Evolutionary conservation across 2,113 vertebrate species (phyloP).

Genomic region (Okapia johnstoni): DNA sequence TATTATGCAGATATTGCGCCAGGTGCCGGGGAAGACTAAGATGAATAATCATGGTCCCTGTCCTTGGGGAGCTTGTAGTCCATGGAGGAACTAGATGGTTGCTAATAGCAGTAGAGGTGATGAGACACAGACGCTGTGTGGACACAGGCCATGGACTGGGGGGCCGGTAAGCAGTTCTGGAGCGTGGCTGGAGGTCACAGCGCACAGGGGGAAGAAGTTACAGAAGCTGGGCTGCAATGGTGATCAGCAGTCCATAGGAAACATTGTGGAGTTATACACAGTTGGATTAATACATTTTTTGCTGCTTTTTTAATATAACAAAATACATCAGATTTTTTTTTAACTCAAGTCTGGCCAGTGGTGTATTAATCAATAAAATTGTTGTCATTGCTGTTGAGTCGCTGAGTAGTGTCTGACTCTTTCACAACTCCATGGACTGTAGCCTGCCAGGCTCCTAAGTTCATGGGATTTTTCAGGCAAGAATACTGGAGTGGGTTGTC

Average conservation of each 20-base stretch:
- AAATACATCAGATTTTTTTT: background rate
- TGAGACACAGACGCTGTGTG: background rate
- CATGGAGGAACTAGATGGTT: background rate
- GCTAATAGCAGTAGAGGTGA: background rate
- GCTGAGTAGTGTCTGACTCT: background rate
- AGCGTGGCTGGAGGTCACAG: background rate
- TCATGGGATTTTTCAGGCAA: background rate
- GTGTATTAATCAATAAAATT: background rate
- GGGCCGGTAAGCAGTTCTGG: background rate
- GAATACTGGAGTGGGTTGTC: background rate
- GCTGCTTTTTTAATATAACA: background rate
- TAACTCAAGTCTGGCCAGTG: background rate
- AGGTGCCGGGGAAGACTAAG: constrained; percentile 21
- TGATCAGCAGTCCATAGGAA: background rate
- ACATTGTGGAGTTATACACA: background rate
- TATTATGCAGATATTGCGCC: constrained; percentile 46
- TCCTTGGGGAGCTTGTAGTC: background rate
- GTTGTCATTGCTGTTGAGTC: background rate
- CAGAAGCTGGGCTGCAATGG: no score
- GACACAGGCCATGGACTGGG: background rate
- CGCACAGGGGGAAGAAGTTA: background rate
- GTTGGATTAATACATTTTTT: background rate
- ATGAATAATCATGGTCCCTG: constrained; percentile 28
- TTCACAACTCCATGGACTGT: background rate
- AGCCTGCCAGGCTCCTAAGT: background rate